Conservation (phyloP, 2,797 vertebrate genomes). For the Thaleichthys pacificus region DNA sequence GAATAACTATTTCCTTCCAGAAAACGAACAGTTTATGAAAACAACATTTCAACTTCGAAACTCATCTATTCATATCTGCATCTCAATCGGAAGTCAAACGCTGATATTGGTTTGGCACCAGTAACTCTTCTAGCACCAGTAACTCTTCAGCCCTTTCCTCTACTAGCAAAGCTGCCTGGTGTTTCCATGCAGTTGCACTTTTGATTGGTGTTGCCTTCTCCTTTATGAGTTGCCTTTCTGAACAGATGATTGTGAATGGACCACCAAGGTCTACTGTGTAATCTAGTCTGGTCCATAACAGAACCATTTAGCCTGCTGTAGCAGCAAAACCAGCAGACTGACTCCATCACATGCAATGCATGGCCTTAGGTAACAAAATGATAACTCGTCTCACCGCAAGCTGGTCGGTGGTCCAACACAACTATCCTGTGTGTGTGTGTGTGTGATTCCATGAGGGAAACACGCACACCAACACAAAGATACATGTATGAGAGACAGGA, state of each 20-base stretch:
- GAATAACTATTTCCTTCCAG: no score
- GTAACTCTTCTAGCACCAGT: neutral
- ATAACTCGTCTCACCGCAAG: neutral
- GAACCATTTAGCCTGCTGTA: neutral
- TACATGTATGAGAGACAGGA: neutral
- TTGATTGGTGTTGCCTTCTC: conserved; percentile 21
- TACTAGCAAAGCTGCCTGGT: conserved; percentile 11
- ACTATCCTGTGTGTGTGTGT: neutral
- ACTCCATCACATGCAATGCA: no score
- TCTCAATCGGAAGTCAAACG: neutral
- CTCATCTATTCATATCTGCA: neutral
- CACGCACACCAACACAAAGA: neutral
- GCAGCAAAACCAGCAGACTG: neutral
- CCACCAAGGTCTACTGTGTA: no score
- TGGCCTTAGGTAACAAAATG: neutral
- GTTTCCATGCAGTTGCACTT: conserved; percentile 28
- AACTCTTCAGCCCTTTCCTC: neutral
- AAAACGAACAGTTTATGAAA: no score
- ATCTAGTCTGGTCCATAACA: no score
- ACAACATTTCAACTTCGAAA: no score
- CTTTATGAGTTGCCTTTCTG: neutral
- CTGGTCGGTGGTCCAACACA: neutral
- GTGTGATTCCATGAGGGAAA: neutral
- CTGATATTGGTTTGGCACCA: neutral
- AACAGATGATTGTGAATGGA: neutral